Conservation (phyloP, 2,113 vertebrate genomes). For the Apodemus speciosus region DNA sequence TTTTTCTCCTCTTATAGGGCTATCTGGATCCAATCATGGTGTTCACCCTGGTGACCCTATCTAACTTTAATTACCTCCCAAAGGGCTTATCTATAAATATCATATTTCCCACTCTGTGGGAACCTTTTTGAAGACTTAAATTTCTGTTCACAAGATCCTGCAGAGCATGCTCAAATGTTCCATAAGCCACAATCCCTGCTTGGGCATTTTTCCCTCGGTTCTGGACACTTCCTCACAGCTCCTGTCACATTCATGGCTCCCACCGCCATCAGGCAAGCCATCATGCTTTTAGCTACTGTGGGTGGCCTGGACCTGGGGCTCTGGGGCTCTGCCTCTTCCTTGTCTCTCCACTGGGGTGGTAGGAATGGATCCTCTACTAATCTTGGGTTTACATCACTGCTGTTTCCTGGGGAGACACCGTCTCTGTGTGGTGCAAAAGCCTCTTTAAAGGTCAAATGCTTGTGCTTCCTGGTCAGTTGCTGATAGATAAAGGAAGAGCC, state of each 20-base stretch:
- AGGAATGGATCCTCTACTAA: not conserved
- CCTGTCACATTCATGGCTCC: not conserved
- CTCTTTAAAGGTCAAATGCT: not conserved
- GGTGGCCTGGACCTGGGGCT: not conserved
- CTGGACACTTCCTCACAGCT: not conserved
- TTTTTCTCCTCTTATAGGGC: not conserved
- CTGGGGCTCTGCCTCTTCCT: not conserved
- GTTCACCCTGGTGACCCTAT: too few relatives aligned
- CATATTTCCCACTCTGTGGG: not conserved
- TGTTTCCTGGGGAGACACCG: not conserved
- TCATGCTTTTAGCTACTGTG: rapidly evolving
- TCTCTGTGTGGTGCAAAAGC: not conserved
- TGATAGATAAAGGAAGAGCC: not conserved
- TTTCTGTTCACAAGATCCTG: not conserved
- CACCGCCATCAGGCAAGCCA: not conserved
- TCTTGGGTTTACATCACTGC: not conserved
- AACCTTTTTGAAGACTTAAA: not conserved
- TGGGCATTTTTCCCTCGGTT: not conserved
- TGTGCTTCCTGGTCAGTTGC: conserved; percentile 46
- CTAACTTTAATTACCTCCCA: not conserved
- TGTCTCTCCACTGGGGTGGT: not conserved
- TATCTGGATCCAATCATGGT: not conserved
- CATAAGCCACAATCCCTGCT: not conserved
- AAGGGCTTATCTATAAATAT: not conserved
- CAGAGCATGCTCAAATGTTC: too few relatives aligned